Conservation (phyloP, 2,113 vertebrate species). For the Carassius auratus region DNA sequence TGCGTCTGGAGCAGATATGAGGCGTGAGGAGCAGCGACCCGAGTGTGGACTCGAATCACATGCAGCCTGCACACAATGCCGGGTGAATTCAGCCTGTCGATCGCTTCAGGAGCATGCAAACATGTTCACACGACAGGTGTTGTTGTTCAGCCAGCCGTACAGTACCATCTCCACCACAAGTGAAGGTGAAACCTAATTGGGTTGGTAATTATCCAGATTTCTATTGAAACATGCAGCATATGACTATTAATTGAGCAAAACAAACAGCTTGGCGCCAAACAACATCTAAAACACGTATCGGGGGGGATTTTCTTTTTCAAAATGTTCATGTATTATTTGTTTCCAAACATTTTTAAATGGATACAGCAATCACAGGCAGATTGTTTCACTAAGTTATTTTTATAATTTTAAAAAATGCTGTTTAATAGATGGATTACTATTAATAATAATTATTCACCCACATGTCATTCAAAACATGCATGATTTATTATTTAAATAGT, state of each 20-base stretch:
- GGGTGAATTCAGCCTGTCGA: neutral
- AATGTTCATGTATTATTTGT: conserved; percentile 53
- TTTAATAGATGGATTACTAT: neutral
- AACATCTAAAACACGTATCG: conserved; percentile 54
- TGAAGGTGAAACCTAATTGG: conserved; percentile 57
- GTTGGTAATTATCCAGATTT: conserved; percentile 65
- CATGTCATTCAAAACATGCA: neutral
- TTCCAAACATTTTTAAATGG: neutral
- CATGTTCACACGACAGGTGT: neutral
- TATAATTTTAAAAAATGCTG: neutral
- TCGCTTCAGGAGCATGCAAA: neutral
- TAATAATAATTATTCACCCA: too few relatives aligned
- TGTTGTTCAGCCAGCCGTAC: conserved; percentile 9
- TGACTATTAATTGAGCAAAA: conserved; percentile 65
- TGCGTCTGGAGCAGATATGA: conserved; percentile 21
- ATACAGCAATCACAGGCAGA: neutral
- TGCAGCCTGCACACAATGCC: neutral
- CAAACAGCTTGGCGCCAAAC: conserved; percentile 43
- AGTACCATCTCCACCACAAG: conserved; percentile 20
- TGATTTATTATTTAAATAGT: neutral
- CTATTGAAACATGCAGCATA: conserved; percentile 53
- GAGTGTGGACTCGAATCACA: neutral
- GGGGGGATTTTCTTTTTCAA: conserved; percentile 44
- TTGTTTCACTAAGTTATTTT: neutral
- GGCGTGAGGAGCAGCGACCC: neutral